Evolutionary conservation across 2,888 invertebrate genomes (phyloP), one percentile per base, ranked within the genome.

Genomic region (Carterocephalus palaemon): DNA sequence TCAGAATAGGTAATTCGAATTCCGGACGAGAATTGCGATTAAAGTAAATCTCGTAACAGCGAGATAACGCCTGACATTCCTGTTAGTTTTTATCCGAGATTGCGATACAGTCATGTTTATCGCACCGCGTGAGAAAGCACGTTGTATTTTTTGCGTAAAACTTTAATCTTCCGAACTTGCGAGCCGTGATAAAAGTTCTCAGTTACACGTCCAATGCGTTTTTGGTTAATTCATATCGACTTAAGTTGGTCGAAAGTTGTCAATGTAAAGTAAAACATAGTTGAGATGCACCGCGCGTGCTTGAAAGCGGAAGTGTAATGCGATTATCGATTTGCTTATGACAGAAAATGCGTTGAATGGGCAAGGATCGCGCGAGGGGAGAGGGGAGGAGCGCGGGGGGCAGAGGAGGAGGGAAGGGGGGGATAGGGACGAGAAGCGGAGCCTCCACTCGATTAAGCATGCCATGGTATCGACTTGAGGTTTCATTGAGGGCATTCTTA

Each of bases 311-410:
- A 85, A 85, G 82, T 81, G 75, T 77, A 82, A 81, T 85, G 85
- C 77, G 78, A 84, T 82, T 85, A 85, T 85, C 82, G 85, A 85
- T 85, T 83, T 74, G 79, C 80, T 78, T 82, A 84, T 80, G 82
- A 84, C 85, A 83, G 82, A 80, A 79, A 79, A 80, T 82, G 83
- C 83, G 77, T 82, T 85, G 85, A 85, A 85, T 85, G 84, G 79
- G 77, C 67, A 67, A 68, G 75, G 74, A 56, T 64, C 46, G 67
- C 47, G 64, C 51, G 52, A 54, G 31, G 54, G 46, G 47, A 49
- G 42, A 56, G 46, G 51, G 33, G 49, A 51, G 48, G 59, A 46
- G 59, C 43, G 55, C 57, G 53, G 56, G 47, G 52, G 53, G 43
- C 55, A 47, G 52, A 53, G 46, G 56, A 48, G 51, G 53, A 52